Evolutionary conservation across 2,888 invertebrate species (phyloP).

Genomic region (Ganaspis brasiliensis): DNA sequence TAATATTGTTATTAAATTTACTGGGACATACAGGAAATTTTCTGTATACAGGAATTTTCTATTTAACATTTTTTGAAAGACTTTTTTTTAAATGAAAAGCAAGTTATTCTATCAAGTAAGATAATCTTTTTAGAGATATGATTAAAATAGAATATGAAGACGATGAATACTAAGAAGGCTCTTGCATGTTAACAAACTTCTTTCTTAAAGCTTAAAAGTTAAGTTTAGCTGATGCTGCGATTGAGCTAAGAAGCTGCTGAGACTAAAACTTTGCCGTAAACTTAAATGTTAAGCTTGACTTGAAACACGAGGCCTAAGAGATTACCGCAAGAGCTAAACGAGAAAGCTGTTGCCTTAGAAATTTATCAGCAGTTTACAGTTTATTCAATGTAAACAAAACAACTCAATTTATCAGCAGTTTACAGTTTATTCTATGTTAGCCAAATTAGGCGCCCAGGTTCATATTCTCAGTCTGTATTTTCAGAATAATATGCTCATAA

Average conservation of each 20-base stretch:
- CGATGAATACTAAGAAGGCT: slow-evolving; percentile 2
- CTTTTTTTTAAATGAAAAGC: not conserved
- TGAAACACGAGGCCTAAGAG: slow-evolving; percentile 32
- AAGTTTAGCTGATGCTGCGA: not conserved
- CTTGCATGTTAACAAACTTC: slow-evolving; percentile 30
- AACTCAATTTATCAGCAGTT: not conserved
- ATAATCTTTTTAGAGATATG: not conserved
- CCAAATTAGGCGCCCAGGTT: too few species aligned
- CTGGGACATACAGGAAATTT: too few species aligned
- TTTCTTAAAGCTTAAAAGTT: slow-evolving; percentile 29
- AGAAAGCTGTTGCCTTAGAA: not conserved
- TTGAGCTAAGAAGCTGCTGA: not conserved
- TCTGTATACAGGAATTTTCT: too few species aligned
- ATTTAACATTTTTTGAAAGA: not conserved
- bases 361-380: not conserved
- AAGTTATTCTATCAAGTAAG: not conserved
- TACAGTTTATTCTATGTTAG: too few species aligned
- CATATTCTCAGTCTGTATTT: too few species aligned
- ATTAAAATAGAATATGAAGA: not conserved
- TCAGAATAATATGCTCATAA: too few species aligned
- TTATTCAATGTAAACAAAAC: not conserved
- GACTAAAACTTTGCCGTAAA: slow-evolving; percentile 5
- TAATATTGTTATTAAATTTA: too few species aligned
- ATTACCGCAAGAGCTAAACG: slow-evolving; percentile 11
- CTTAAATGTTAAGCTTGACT: slow-evolving; percentile 7